phyloP scores from a whole-genome alignment of 2,888 invertebrate genomes.

The Lasioglossum pauxillum region DNA sequence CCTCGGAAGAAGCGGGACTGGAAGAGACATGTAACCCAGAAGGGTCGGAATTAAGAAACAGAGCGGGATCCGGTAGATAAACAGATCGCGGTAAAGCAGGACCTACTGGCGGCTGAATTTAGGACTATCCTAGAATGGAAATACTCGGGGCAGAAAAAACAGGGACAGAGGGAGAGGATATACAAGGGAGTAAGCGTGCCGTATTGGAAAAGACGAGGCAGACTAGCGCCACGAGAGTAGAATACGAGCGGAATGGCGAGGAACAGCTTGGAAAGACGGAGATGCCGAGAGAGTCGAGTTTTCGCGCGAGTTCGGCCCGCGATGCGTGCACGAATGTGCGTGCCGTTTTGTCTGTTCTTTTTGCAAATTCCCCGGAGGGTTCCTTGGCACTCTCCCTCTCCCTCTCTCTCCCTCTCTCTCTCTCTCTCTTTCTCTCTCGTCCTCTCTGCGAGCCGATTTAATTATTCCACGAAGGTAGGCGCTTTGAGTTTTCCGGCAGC shows the following conservation, averaged over 20 bases:
- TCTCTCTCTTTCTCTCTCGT: background rate
- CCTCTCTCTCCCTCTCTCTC: slow-evolving; percentile 18
- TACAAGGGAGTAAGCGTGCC: background rate
- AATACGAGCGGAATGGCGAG: background rate
- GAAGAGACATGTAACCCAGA: background rate
- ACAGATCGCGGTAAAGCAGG: background rate
- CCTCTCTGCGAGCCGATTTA: slow-evolving; percentile 47
- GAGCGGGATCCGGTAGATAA: background rate
- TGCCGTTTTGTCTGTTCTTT: slow-evolving; percentile 28
- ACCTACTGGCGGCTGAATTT: background rate
- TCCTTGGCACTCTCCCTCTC: slow-evolving; percentile 27
- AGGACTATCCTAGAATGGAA: background rate
- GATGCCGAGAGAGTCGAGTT: slow-evolving; percentile 25
- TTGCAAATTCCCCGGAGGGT: slow-evolving; percentile 52
- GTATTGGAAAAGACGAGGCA: background rate
- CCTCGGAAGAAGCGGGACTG: background rate
- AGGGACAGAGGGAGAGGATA: background rate
- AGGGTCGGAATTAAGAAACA: background rate
- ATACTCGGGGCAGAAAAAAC: background rate
- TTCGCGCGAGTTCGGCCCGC: slow-evolving; percentile 15
- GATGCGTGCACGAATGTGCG: slow-evolving; percentile 16
- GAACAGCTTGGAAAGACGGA: background rate
- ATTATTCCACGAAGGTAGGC: slow-evolving; percentile 65
- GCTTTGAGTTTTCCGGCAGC: slow-evolving; percentile 64
- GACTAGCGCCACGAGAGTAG: background rate